Evolutionary conservation across 1,140 invertebrate genomes (phyloP).

Genomic region (Brachionus koreanus): DNA sequence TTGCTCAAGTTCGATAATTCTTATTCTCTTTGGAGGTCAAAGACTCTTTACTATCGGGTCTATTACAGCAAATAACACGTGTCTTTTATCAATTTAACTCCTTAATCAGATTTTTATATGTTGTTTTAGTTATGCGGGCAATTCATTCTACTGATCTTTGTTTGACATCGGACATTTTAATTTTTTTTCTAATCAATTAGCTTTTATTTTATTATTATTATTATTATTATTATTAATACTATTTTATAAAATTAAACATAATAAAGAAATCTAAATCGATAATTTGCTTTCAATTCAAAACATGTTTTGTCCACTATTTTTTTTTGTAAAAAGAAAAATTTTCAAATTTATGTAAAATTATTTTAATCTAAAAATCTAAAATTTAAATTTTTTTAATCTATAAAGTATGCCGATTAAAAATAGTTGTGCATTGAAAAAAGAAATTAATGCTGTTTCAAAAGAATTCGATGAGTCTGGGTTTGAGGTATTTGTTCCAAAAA

Average conservation of each 20-base stretch:
- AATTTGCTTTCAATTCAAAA: too few species aligned
- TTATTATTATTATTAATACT: neutral
- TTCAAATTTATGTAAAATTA: too few species aligned
- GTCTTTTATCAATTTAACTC: neutral
- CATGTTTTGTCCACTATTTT: too few species aligned
- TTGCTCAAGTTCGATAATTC: slow-evolving; percentile 98
- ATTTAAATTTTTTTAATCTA: too few species aligned
- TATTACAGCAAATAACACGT: slow-evolving; percentile 42
- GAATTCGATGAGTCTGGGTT: too few species aligned
- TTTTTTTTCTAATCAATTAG: neutral
- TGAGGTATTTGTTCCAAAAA: too few species aligned
- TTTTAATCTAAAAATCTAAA: too few species aligned
- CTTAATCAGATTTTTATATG: neutral
- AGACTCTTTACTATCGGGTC: slow-evolving; percentile 79
- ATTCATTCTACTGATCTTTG: slow-evolving; percentile 2
- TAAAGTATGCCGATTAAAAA: too few species aligned
- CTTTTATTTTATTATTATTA: neutral
- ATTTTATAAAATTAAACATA: neutral
- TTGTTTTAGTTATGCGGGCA: slow-evolving; percentile 3
- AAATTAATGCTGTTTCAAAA: too few species aligned
- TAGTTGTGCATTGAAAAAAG: too few species aligned
- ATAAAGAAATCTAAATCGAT: neutral
- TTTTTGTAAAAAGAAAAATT: too few species aligned
- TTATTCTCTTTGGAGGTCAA: slow-evolving; percentile 96
- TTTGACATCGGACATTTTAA: slow-evolving; percentile 2